Conservation (phyloP, 2,797 vertebrate genomes). For the Fundulus diaphanus region DNA sequence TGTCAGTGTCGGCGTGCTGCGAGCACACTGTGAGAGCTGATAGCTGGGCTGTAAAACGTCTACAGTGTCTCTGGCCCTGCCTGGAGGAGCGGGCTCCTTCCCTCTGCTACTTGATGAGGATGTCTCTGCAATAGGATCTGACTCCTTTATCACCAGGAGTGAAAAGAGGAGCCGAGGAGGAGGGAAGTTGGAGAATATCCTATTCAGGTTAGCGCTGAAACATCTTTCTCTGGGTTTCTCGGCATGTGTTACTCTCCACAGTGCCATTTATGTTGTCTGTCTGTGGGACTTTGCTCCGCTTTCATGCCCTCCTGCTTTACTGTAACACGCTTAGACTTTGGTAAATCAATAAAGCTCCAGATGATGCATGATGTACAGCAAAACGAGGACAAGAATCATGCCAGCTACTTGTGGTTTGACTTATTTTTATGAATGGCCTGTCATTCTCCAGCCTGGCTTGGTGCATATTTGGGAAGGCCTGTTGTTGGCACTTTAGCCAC, state of each 20-base stretch:
- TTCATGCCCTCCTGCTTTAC: neutral
- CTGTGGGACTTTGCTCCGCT: slow-evolving; percentile 28
- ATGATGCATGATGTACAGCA: neutral
- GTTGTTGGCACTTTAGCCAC: slow-evolving; percentile 3
- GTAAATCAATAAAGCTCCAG: slow-evolving; percentile 14
- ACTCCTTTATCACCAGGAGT: slow-evolving; percentile 18
- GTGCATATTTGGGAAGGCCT: slow-evolving; percentile 9
- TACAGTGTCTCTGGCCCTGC: slow-evolving; percentile 29
- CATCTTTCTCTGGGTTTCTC: slow-evolving; percentile 7
- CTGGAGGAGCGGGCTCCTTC: slow-evolving; percentile 57
- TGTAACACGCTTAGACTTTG: slow-evolving; percentile 1
- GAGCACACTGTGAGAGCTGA: slow-evolving; percentile 57
- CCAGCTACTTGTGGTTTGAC: slow-evolving; percentile 1
- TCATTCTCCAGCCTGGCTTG: slow-evolving; percentile 26
- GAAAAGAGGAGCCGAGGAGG: slow-evolving; percentile 19
- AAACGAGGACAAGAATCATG: neutral
- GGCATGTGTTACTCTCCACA: neutral
- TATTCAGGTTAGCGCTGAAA: slow-evolving; percentile 53
- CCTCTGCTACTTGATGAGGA: slow-evolving; percentile 47
- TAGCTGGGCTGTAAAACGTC: slow-evolving; percentile 36
- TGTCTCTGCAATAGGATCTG: slow-evolving; percentile 30
- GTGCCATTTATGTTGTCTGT: slow-evolving; percentile 6
- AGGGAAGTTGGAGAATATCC: slow-evolving; percentile 43
- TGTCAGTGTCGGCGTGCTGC: slow-evolving; percentile 61
- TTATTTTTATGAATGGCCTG: slow-evolving; percentile 7